Evolutionary conservation across 2,888 invertebrate species (phyloP), one percentile per base, ranked within the genome.

Genomic region (Lomographa bimaculata): DNA sequence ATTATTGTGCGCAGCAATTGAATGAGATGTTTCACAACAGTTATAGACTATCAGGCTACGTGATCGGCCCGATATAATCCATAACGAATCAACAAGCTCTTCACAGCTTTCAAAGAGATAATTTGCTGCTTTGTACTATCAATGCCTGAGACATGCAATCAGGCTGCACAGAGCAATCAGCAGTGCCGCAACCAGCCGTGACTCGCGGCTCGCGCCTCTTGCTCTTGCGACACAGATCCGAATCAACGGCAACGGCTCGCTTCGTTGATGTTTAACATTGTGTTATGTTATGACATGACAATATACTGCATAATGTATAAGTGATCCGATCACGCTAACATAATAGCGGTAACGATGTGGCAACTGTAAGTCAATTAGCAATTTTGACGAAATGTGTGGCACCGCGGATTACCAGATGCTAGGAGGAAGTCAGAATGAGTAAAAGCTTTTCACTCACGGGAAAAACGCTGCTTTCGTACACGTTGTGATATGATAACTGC

Each of bases 171-270:
- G 42, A 36, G 54, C 48, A 26, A 42, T 47, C 39, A 41, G 45
- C 41, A 33, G 30, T 37, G 49, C 38, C 26, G 49, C 48, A 50
- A 46, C 39, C 41, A 33, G 35, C 35, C 52, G 39, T 41, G 50
- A 50, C 46, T 47, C 7, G 49, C 45, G 28, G 25, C 27, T 9
- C 19, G 29, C 20, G 28, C 26, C 9, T n/a, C 30, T 28, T 28
- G 29, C 38, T 2, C 29, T 33, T 39, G 37, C 43, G 30, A 45
- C 34, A 35, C 36, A 7, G 42, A 41, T 39, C 7, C 17, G 5
- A 11, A 40, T 42, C 35, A 24, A 14, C 4, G 14, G 3, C 27
- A n/a, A 7, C 7, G 14, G 25, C 34, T 28, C n/a, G 34, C 24
- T 18, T 34, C 14, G 20, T 20, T 24, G 24, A 20, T 28, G 18